Evolutionary conservation across 2,888 invertebrate species (phyloP), one percentile per base, ranked within the genome.

Genomic region (Mongoloraphidia duomilia): DNA sequence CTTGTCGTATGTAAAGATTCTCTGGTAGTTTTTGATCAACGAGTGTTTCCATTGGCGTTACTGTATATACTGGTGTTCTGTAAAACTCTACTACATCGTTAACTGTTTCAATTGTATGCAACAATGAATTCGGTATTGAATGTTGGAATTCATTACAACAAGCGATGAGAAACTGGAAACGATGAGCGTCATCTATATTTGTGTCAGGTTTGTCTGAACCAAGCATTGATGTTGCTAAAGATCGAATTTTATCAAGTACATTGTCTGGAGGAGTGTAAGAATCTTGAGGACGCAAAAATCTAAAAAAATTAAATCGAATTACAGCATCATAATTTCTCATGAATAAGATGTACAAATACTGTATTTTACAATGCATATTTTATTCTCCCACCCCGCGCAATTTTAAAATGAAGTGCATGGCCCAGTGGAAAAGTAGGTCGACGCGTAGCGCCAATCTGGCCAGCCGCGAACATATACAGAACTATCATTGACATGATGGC

Each of bases 1-100:
- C 84, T 51, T 79, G 71, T 62, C 87, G 84, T 4, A 95, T 73
- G 64, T 93, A 84, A 33, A 96, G 67, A 71, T 96, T 96, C 60
- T 83, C 81, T 0, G 95, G 94, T 46, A 95, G 67, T 34, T 90
- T 80, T 61, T 79, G 75, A 51, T 70, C 74, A 52, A 75, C 77
- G 58, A 91, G 62, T 35, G 76, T 74, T 57, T 92, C 91, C 59
- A 80, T 77, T 12, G 91, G 90, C 14, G 82, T 79, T 4, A 70
- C 73, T 0, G 77, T 77, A 53, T 79, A 74, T 2, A 92, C 77
- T 13, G 82, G 77, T 3, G 82, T 84, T 45, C 69, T 61, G 61
- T 91, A 93, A 65, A 86, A 92, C 3, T 73, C 60, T 47, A 71
- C 68, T 1, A 91, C 69, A 62, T 90, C 84, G 52, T 72, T 83